Conservation (phyloP, 2,888 invertebrate genomes). For the Anodontia alba region DNA sequence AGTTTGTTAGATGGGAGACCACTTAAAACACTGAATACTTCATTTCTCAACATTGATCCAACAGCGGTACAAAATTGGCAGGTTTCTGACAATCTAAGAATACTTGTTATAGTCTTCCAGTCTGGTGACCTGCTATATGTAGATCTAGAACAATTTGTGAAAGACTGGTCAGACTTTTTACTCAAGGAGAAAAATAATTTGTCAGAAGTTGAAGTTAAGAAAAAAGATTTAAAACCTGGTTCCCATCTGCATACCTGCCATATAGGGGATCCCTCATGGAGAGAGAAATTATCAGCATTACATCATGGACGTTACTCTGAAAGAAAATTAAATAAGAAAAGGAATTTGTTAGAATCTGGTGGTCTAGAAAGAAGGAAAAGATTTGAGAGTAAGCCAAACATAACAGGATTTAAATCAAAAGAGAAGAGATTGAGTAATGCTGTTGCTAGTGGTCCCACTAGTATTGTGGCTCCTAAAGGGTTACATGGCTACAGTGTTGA, state of each 20-base stretch:
- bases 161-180: constrained; percentile 1
- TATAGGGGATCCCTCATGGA: constrained; percentile 65
- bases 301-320: constrained; percentile 21
- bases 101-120: constrained; percentile 33
- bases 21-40: constrained; percentile 14
- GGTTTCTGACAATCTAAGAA: constrained; percentile 30
- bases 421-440: background rate
- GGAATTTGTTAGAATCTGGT: background rate
- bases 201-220: background rate
- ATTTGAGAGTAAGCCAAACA: background rate
- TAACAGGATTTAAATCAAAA: constrained; percentile 51
- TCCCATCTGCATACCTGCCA: constrained; percentile 47
- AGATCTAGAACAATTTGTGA: constrained; percentile 31
- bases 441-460: background rate
- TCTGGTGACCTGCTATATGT: constrained; percentile 39
- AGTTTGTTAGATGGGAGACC: constrained; percentile 31
- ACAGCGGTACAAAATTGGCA: constrained; percentile 43
- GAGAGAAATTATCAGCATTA: constrained; percentile 53
- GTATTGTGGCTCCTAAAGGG: constrained; percentile 31
- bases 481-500: constrained; percentile 53
- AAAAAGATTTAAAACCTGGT: background rate
- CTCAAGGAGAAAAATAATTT: background rate
- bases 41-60: constrained; percentile 18
- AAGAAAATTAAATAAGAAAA: background rate
- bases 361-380: constrained; percentile 18